Evolutionary conservation across 2,888 invertebrate species (phyloP).

Genomic region (Diachrysia chrysitis): DNA sequence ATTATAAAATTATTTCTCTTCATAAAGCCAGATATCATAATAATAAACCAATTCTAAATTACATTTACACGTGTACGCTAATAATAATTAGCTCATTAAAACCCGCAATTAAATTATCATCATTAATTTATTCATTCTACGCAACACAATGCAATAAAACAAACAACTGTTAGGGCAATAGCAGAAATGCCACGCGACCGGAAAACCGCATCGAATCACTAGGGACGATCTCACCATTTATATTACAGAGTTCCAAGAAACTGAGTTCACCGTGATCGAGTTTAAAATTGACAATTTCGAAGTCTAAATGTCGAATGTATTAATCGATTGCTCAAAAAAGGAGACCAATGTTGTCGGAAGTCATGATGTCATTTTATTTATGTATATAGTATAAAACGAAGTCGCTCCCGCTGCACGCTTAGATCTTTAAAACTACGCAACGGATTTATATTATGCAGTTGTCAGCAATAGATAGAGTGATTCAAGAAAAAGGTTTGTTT

Average conservation of each 20-base stretch:
- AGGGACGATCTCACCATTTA: background rate
- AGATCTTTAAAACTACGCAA: no score
- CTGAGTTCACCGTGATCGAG: background rate
- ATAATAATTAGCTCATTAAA: background rate
- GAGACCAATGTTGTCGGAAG: no score
- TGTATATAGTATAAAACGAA: no score
- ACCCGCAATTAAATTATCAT: background rate
- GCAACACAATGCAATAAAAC: conserved; percentile 17
- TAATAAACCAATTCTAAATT: background rate
- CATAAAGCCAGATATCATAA: background rate
- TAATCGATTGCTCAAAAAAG: no score
- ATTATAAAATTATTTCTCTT: background rate
- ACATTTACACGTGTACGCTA: background rate
- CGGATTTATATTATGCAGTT: no score
- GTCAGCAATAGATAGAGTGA: no score
- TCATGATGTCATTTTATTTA: no score
- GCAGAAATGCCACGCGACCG: conserved; percentile 16
- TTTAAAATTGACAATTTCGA: background rate
- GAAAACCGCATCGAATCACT: conserved; percentile 35
- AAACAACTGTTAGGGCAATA: conserved; percentile 32
- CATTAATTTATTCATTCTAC: background rate
- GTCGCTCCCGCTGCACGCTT: no score
- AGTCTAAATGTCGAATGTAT: no score
- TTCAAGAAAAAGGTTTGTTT: no score
- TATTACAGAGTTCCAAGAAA: background rate